These are phyloP conservation scores for Phthorimaea operculella DNA, from an alignment of 1,140 invertebrate genomes.

Conservation along the genomic window DNA sequence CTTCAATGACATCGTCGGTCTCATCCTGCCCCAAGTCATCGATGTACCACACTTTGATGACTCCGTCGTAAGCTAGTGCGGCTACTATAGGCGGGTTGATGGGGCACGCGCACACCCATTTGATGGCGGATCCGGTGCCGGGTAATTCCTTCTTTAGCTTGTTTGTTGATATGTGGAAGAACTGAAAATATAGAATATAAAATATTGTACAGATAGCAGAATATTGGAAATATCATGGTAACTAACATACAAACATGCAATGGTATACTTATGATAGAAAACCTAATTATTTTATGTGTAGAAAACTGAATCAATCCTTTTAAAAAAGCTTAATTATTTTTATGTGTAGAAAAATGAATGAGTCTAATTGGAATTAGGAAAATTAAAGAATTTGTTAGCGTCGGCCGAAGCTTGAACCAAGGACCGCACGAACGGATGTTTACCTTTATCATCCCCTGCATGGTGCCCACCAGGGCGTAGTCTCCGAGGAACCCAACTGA, in stretches of 20 bases:
- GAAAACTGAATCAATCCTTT: no score
- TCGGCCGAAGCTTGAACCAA: no score
- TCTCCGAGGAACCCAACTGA: slow-evolving; percentile 48
- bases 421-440: no score
- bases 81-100: slow-evolving; percentile 34
- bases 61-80: slow-evolving; percentile 30
- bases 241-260: no score
- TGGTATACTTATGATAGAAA: no score
- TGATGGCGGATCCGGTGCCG: slow-evolving; percentile 23
- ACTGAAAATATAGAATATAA: slow-evolving; percentile 24
- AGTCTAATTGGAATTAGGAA: no score
- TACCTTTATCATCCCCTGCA: slow-evolving; percentile 49
- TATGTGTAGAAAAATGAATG: no score
- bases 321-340: no score
- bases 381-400: no score
- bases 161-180: slow-evolving; percentile 49
- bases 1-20: slow-evolving; percentile 37
- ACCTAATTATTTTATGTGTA: not conserved
- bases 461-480: slow-evolving; percentile 49
- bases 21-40: slow-evolving; percentile 37
- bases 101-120: slow-evolving; percentile 45
- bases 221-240: no score
- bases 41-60: slow-evolving; percentile 40
- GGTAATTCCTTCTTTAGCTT: slow-evolving; percentile 40
- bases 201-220: no score